phyloP scores from a whole-genome alignment of 2,797 vertebrate species.

The Anolis apletophallus region DNA sequence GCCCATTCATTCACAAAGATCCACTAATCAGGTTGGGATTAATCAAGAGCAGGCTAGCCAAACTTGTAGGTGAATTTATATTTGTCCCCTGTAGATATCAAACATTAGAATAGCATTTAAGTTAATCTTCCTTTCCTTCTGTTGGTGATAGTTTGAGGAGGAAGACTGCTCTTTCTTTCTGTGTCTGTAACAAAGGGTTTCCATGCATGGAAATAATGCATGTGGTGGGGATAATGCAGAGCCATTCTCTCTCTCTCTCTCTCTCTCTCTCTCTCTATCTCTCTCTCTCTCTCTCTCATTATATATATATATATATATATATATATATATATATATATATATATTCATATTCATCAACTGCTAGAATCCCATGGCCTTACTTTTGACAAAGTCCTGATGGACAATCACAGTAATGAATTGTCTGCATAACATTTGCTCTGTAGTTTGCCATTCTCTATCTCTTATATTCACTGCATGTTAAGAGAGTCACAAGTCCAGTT shows the following conservation, averaged over 20 bases:
- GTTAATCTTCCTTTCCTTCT: not conserved
- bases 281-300: too few species aligned
- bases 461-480: conserved; percentile 10
- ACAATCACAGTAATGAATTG: not conserved
- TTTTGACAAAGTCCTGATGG: not conserved
- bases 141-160: not conserved
- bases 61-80: not conserved
- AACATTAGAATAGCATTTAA: not conserved
- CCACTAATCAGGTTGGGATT: too few species aligned
- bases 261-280: too few species aligned
- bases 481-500: not conserved
- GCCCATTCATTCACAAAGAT: too few species aligned
- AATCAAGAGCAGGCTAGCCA: too few species aligned
- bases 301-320: too few species aligned
- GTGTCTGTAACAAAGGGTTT: not conserved
- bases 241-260: too few species aligned
- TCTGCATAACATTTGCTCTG: not conserved
- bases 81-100: not conserved
- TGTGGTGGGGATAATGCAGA: not conserved
- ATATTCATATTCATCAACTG: too few species aligned
- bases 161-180: not conserved
- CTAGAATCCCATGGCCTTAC: not conserved
- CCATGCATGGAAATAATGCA: not conserved
- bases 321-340: too few species aligned
- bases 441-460: too few species aligned